phyloP scores from a whole-genome alignment of 2,888 invertebrate genomes.

The Plusia festucae region DNA sequence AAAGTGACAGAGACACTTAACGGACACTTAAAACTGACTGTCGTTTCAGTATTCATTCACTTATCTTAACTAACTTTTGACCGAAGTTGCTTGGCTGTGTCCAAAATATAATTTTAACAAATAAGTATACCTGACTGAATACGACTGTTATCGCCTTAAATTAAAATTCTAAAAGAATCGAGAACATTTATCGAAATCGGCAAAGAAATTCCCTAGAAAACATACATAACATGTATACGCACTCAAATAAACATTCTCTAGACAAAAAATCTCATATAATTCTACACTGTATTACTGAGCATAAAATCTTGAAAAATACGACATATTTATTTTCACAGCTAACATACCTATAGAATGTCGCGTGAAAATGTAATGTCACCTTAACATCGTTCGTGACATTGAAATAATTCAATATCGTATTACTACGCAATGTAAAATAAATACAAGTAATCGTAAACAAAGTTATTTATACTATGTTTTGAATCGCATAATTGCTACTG shows the following conservation, averaged over 20 bases:
- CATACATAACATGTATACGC: too few species aligned
- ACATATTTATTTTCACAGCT: neutral
- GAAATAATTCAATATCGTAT: slow-evolving; percentile 25
- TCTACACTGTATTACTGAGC: too few species aligned
- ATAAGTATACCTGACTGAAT: too few species aligned
- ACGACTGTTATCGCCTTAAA: too few species aligned
- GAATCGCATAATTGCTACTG: slow-evolving; percentile 8
- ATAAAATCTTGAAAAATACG: neutral
- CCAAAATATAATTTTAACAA: too few species aligned
- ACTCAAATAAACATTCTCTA: neutral
- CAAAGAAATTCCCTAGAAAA: neutral
- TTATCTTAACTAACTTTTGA: too few species aligned
- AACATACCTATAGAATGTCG: neutral
- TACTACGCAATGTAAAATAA: slow-evolving; percentile 9
- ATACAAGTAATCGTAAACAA: slow-evolving; percentile 9
- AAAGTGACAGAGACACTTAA: too few species aligned
- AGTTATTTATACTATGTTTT: neutral
- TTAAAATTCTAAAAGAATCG: too few species aligned
- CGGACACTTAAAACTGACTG: too few species aligned
- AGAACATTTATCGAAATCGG: neutral
- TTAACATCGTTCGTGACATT: slow-evolving; percentile 7
- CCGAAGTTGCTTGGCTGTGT: too few species aligned
- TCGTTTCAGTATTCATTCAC: too few species aligned
- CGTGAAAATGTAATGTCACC: slow-evolving; percentile 17
- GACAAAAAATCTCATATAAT: too few species aligned